These are phyloP conservation scores for Camponotus vicinus DNA, from an alignment of 1,140 invertebrate species.

Conservation along the genomic window DNA sequence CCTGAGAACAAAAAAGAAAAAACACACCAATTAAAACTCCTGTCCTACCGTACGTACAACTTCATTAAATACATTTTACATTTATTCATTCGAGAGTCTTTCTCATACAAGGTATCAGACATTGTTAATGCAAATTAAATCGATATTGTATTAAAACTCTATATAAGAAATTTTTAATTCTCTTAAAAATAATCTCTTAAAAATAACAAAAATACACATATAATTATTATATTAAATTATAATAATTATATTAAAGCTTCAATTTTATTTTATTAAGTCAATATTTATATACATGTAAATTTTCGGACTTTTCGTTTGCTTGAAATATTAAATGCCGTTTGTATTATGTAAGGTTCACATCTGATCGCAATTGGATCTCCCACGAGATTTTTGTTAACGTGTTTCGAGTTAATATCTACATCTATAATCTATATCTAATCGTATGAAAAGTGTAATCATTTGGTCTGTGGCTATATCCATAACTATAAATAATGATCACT, in stretches of 20 bases:
- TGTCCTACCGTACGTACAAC: conserved; percentile 66
- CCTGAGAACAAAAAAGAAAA: conserved; percentile 84
- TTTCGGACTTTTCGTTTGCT: not conserved
- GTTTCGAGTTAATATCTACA: conserved; percentile 33
- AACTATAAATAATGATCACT: conserved; percentile 81
- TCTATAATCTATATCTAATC: not conserved
- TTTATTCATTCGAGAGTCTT: conserved; percentile 49
- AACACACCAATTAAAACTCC: conserved; percentile 79
- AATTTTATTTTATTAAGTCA: not conserved
- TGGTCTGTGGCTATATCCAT: conserved; percentile 62
- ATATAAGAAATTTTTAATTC: not conserved
- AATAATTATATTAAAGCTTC: not conserved
- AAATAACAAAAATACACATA: no score
- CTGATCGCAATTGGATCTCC: conserved; percentile 28
- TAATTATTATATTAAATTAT: no score
- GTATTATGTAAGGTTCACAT: not conserved
- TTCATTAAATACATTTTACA: conserved; percentile 69
- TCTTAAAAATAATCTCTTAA: not conserved
- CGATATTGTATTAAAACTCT: not conserved
- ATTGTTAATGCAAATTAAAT: not conserved
- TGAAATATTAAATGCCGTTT: conserved; percentile 23
- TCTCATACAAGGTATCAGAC: not conserved
- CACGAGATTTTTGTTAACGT: conserved; percentile 64
- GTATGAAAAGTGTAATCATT: conserved; percentile 69
- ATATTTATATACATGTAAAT: not conserved